These are phyloP conservation scores for Argyresthia goedartella DNA, from an alignment of 2,888 invertebrate species.

Conservation along the genomic window DNA sequence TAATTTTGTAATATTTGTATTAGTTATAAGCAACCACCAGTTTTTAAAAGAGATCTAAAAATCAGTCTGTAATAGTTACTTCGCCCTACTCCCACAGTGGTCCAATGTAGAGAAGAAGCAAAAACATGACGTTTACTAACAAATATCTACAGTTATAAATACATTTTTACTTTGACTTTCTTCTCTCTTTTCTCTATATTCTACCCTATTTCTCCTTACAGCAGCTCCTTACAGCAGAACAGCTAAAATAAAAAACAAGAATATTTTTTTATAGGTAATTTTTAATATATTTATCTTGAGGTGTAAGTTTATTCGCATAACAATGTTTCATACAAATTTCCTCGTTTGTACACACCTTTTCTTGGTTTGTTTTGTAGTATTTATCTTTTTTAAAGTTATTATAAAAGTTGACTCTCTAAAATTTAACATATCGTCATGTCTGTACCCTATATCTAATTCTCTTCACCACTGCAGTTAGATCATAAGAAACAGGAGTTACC, in stretches of 20 bases:
- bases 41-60: too few relatives aligned
- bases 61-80: too few relatives aligned
- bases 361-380: constrained; percentile 60
- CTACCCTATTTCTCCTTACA: too few relatives aligned
- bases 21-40: too few relatives aligned
- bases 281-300: constrained; percentile 66
- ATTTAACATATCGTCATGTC: constrained; percentile 68
- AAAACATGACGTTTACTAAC: too few relatives aligned
- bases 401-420: constrained; percentile 71
- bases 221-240: too few relatives aligned
- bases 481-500: constrained; percentile 53
- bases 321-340: constrained; percentile 71
- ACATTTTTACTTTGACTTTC: too few relatives aligned
- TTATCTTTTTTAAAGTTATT: constrained; percentile 37
- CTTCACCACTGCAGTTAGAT: constrained; percentile 61
- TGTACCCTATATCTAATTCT: constrained; percentile 68
- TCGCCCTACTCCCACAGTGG: too few relatives aligned
- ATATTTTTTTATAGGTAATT: constrained; percentile 27
- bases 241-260: constrained; percentile 46
- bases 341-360: constrained; percentile 70
- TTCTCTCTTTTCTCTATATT: too few relatives aligned
- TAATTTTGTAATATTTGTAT: too few relatives aligned
- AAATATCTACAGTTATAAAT: too few relatives aligned
- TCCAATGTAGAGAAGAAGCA: too few relatives aligned
- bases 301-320: constrained; percentile 72